phyloP scores from a whole-genome alignment of 2,888 invertebrate species.

The Cheilosia pagana region DNA sequence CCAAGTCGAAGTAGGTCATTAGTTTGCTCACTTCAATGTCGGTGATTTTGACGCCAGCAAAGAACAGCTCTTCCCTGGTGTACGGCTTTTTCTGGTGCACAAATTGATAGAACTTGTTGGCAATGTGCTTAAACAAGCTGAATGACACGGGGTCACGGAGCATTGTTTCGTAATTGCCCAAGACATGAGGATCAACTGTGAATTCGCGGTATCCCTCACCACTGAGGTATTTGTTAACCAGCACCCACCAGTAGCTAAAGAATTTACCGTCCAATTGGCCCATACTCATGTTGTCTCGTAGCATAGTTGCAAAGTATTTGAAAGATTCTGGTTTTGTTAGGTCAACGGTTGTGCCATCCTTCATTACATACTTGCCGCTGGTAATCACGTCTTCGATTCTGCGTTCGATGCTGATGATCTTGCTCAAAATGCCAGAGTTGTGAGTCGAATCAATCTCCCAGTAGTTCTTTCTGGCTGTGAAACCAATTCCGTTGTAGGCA shows the following conservation, averaged over 20 bases:
- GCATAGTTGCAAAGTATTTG: constrained; percentile 85
- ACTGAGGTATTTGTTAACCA: constrained; percentile 78
- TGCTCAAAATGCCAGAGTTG: constrained; percentile 79
- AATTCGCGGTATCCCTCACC: constrained; percentile 77
- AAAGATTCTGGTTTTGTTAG: constrained; percentile 83
- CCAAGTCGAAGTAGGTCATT: constrained; percentile 88
- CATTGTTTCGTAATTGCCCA: constrained; percentile 88
- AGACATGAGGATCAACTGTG: constrained; percentile 85
- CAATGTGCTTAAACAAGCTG: constrained; percentile 87
- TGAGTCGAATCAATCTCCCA: constrained; percentile 84
- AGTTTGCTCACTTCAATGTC: constrained; percentile 87
- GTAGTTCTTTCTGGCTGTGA: constrained; percentile 86
- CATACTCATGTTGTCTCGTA: constrained; percentile 84
- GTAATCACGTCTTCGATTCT: constrained; percentile 84
- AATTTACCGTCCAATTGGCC: constrained; percentile 79
- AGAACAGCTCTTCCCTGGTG: constrained; percentile 86
- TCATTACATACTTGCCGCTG: constrained; percentile 82
- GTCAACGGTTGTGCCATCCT: constrained; percentile 78
- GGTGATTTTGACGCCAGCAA: constrained; percentile 87
- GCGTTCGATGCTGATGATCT: constrained; percentile 80
- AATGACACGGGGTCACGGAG: constrained; percentile 91
- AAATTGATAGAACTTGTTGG: constrained; percentile 86
- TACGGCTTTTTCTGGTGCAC: constrained; percentile 86
- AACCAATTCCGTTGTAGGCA: constrained; percentile 87
- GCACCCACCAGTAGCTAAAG: constrained; percentile 79